Base-by-base conservation (phyloP, 2,888 invertebrate species). In the Torymus texanus region DNA sequence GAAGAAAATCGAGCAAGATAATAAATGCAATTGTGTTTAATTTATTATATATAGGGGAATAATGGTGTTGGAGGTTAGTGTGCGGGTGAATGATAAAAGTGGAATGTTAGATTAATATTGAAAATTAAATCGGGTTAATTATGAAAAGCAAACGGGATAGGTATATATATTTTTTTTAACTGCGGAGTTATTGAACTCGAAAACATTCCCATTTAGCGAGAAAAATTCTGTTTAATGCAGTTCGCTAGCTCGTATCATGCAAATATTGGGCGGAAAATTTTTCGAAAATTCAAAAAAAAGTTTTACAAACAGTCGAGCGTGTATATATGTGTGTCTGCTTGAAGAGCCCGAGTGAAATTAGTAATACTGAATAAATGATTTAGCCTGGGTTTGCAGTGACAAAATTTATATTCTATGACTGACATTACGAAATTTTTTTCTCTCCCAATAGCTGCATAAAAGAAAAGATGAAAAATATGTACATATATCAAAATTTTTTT, bases 401-500 rank as follows among this genome's bases (percentile, higher is more conserved):
- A 66, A 74, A 78, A 81, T 75, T 73, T 73, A 51, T 81, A 81
- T 81, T 79, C 74, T 66, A 74, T 74, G 71, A 66, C 70, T 76
- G 74, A 71, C 53, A 79, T 79, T 81, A 77, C 76, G 71, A 62
- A 79, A 76, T 75, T 81, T 81, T 21, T 78, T 81, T 77, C 41
- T 76, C 73, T 74, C 55, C 56, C 68, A 71, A 55, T 76, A 58
- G 63, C 29, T 61, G 59, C 61, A 68, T 65, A 74, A 78, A 78
- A 65, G 70, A 68, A 73, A 78, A 79, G 66, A 77, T 67, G 56
- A 78, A 75, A 76, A 67, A 79, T 79, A 79, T 79, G 76, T 79
- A 78, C 78, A 79, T 81, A 71, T 18, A 81, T 81, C 81, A 81
- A 77, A 81, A 79, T 55, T 79, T 79, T 78, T 78, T 80, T 77